phyloP scores from a whole-genome alignment of 2,888 invertebrate genomes.

The Tryphoninae sp. region DNA sequence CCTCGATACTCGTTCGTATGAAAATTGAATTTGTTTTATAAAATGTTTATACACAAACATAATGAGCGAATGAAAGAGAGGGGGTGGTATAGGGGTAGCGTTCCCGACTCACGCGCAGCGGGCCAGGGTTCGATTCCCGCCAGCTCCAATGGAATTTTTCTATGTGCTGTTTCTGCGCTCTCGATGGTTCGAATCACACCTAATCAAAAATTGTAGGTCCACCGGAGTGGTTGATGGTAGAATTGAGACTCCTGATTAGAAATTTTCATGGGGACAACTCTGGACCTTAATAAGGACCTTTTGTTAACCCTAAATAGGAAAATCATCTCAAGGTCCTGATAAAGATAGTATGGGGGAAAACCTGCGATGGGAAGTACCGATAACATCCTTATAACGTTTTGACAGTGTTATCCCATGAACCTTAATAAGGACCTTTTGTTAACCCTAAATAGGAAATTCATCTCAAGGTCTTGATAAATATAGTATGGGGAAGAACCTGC shows the following conservation, averaged over 20 bases:
- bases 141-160: too few species aligned
- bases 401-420: not conserved
- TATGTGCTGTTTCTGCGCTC: too few species aligned
- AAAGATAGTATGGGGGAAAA: slow-evolving; percentile 8
- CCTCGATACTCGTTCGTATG: too few species aligned
- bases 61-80: too few species aligned
- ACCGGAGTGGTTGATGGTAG: too few species aligned
- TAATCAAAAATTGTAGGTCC: too few species aligned
- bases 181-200: too few species aligned
- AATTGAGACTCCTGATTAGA: not conserved
- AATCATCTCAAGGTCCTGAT: not conserved
- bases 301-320: slow-evolving; percentile 5
- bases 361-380: slow-evolving; percentile 10
- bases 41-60: too few species aligned
- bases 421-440: slow-evolving; percentile 1
- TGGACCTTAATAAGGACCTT: slow-evolving; percentile 2
- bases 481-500: slow-evolving; percentile 2
- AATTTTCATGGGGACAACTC: not conserved
- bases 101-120: too few species aligned
- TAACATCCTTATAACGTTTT: slow-evolving; percentile 16
- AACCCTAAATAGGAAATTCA: slow-evolving; percentile 7
- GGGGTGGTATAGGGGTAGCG: too few species aligned
- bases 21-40: too few species aligned
- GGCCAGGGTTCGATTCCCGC: too few species aligned
- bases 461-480: not conserved